Evolutionary conservation across 2,888 invertebrate genomes (phyloP).

Genomic region (Synanthedon tipuliformis): DNA sequence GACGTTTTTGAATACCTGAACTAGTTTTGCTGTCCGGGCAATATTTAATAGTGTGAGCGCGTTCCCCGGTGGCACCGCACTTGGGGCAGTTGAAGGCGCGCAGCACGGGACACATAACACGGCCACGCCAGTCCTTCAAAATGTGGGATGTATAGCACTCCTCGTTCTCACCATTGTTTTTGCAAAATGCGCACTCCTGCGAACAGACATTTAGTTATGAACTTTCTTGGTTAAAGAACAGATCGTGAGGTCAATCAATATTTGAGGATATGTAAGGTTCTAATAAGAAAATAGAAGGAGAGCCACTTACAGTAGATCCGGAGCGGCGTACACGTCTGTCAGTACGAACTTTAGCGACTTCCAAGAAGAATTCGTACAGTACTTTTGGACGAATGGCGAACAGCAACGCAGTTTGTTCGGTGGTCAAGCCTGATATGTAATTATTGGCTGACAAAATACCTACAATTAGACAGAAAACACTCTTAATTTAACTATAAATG

Average conservation of each 20-base stretch:
- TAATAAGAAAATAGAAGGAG: no score
- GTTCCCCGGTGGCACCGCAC: slow-evolving; percentile 77
- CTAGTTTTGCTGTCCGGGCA: slow-evolving; percentile 34
- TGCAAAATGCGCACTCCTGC: slow-evolving; percentile 80
- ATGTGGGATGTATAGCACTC: slow-evolving; percentile 75
- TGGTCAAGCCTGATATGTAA: slow-evolving; percentile 55
- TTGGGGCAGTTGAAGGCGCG: slow-evolving; percentile 79
- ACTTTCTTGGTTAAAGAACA: no score
- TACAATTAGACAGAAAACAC: slow-evolving; percentile 8
- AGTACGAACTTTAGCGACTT: slow-evolving; percentile 47
- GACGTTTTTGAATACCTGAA: slow-evolving; percentile 15
- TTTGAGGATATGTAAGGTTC: no score
- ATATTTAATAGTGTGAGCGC: slow-evolving; percentile 74
- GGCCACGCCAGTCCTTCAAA: slow-evolving; percentile 75
- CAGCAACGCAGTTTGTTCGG: slow-evolving; percentile 49
- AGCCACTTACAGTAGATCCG: no score
- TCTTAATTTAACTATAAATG: no score
- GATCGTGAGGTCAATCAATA: no score
- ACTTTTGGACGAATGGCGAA: slow-evolving; percentile 51
- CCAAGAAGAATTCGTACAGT: slow-evolving; percentile 51
- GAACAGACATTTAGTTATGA: slow-evolving; percentile 1
- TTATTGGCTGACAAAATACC: slow-evolving; percentile 53
- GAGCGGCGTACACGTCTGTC: slow-evolving; percentile 47
- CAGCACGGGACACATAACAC: slow-evolving; percentile 77
- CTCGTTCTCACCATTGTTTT: slow-evolving; percentile 78